Conservation (phyloP, 1,140 invertebrate genomes). For the Archivesica marissinica region DNA sequence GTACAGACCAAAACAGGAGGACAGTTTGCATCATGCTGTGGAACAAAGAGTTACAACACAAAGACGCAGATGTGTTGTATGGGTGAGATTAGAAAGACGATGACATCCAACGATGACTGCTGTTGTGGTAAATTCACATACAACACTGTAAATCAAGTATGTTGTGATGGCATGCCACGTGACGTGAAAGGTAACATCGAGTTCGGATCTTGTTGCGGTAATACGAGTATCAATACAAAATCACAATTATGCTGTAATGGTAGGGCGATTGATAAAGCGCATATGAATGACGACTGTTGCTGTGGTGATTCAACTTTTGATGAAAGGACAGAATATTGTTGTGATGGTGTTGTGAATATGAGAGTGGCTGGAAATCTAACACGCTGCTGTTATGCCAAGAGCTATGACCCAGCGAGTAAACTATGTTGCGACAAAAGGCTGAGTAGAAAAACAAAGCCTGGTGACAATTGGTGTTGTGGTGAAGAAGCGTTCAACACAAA, state of each 20-base stretch:
- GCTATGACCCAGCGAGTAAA: constrained; percentile 5
- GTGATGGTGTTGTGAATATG: neutral
- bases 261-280: neutral
- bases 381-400: neutral
- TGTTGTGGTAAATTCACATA: neutral
- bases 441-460: neutral
- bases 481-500: neutral
- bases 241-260: constrained; percentile 28
- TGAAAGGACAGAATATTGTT: constrained; percentile 34
- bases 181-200: neutral
- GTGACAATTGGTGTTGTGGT: constrained; percentile 42
- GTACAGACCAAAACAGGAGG: neutral
- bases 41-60: constrained; percentile 4
- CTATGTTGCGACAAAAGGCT: neutral
- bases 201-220: constrained; percentile 25
- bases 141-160: neutral
- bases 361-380: neutral
- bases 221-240: neutral
- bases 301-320: constrained; percentile 30
- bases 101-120: neutral
- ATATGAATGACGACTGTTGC: constrained; percentile 15
- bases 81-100: neutral
- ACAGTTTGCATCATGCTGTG: constrained; percentile 13
- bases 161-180: constrained; percentile 31
- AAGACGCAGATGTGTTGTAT: constrained; percentile 13